Conservation (phyloP, 2,888 invertebrate species). For the Perithous albicinctus region DNA sequence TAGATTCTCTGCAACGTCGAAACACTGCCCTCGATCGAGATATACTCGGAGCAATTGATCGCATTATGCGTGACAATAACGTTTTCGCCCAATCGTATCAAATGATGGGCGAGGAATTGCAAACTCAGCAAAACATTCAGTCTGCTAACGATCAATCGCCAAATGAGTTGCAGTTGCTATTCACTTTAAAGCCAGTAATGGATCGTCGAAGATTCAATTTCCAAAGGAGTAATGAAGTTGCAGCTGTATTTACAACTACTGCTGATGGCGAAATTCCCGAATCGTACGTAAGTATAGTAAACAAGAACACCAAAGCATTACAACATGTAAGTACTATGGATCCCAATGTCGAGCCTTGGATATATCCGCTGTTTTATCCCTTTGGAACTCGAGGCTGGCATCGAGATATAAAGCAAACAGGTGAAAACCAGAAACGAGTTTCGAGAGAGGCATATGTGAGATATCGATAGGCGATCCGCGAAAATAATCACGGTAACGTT, state of each 20-base stretch:
- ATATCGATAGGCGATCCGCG: too few species aligned
- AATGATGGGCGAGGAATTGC: slow-evolving; percentile 65
- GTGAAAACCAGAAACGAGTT: slow-evolving; percentile 32
- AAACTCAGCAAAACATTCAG: slow-evolving; percentile 37
- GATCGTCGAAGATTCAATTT: slow-evolving; percentile 65
- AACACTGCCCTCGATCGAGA: slow-evolving; percentile 40
- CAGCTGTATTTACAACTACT: slow-evolving; percentile 62
- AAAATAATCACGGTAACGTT: slow-evolving; percentile 42
- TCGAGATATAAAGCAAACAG: slow-evolving; percentile 22
- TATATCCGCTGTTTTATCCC: slow-evolving; percentile 70
- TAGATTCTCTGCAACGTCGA: slow-evolving; percentile 23
- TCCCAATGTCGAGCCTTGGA: too few species aligned
- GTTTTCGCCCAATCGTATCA: slow-evolving; percentile 63
- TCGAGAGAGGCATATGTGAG: slow-evolving; percentile 50
- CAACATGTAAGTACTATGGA: slow-evolving; percentile 65
- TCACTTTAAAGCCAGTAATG: slow-evolving; percentile 58
- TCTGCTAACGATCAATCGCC: slow-evolving; percentile 20
- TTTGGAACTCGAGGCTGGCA: slow-evolving; percentile 64
- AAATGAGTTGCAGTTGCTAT: slow-evolving; percentile 56
- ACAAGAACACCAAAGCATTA: slow-evolving; percentile 62
- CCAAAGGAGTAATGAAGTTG: slow-evolving; percentile 65
- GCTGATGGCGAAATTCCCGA: slow-evolving; percentile 68
- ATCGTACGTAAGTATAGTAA: slow-evolving; percentile 62
- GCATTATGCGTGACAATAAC: slow-evolving; percentile 61
- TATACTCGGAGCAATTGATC: slow-evolving; percentile 41